Evolutionary conservation across 2,113 vertebrate species (phyloP).

Genomic region (Scomber japonicus): DNA sequence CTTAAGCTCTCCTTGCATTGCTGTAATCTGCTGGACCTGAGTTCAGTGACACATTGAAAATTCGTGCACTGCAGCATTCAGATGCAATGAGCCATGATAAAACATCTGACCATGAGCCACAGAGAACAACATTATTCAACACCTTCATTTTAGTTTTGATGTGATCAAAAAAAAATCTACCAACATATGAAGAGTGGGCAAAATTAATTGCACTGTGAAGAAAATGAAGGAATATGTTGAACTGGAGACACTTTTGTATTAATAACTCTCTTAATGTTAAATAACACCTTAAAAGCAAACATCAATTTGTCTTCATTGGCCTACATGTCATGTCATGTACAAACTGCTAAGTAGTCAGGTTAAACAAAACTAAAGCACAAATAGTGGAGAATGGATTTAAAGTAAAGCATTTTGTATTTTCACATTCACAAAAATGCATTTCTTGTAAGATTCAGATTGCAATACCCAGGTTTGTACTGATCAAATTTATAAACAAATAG

Average conservation of each 20-base stretch:
- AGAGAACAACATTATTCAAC: slow-evolving; percentile 43
- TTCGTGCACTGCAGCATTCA: slow-evolving; percentile 57
- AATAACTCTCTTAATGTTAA: slow-evolving; percentile 24
- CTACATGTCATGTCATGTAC: slow-evolving; percentile 2
- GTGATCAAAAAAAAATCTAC: slow-evolving; percentile 19
- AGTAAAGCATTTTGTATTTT: slow-evolving; percentile 1
- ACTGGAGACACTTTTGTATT: not conserved
- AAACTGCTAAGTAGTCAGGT: slow-evolving; percentile 31
- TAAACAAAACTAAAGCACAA: slow-evolving; percentile 54
- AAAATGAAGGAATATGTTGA: slow-evolving; percentile 33
- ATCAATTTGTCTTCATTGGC: slow-evolving; percentile 21
- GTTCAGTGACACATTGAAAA: slow-evolving; percentile 65
- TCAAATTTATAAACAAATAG: slow-evolving; percentile 14
- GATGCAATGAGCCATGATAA: slow-evolving; percentile 60
- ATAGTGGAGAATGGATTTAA: not conserved
- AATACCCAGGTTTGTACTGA: slow-evolving; percentile 20
- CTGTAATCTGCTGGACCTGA: slow-evolving; percentile 52
- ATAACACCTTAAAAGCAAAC: not conserved
- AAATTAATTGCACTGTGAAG: slow-evolving; percentile 53
- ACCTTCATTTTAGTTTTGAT: slow-evolving; percentile 17
- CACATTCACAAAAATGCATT: not conserved
- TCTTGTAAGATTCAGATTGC: not conserved
- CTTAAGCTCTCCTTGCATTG: slow-evolving; percentile 42
- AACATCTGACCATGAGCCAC: slow-evolving; percentile 48
- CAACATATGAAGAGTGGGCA: not conserved